Conservation (phyloP, 1,140 invertebrate genomes). For the Wasmannia auropunctata region DNA sequence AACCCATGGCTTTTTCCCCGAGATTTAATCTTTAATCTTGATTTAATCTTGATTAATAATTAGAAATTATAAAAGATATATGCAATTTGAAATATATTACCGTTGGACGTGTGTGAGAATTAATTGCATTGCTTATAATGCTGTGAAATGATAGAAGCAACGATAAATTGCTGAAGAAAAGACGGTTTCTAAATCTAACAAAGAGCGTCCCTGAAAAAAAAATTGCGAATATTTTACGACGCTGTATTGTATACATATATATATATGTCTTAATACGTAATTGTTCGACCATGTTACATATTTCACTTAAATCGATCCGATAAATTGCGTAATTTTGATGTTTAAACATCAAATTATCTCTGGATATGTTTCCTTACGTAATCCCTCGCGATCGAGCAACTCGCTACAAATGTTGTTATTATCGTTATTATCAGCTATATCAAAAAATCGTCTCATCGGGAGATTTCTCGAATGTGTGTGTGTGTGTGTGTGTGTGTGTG, state of each 20-base stretch:
- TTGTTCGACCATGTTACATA: not conserved
- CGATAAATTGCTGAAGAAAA: too few relatives aligned
- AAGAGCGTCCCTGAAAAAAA: not conserved
- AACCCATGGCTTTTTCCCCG: not conserved
- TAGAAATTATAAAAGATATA: not conserved
- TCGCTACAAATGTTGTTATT: not conserved
- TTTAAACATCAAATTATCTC: not conserved
- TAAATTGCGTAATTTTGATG: conserved; percentile 31
- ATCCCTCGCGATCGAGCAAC: not conserved
- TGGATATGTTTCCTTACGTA: not conserved
- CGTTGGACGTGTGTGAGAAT: not conserved
- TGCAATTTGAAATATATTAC: not conserved
- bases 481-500: too few relatives aligned
- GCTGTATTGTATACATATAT: not conserved
- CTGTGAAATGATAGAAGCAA: not conserved
- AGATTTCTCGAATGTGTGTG: not conserved
- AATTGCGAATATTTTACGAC: not conserved
- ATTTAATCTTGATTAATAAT: not conserved
- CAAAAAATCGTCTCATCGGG: conserved; percentile 9
- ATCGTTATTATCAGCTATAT: conserved; percentile 23
- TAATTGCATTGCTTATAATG: not conserved
- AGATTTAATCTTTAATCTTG: not conserved
- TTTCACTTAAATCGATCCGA: not conserved
- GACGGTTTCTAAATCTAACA: too few relatives aligned
- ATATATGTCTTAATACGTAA: not conserved